A percentile compares a stretch with the other conserved stretches of the same genome.
phyloP scores from a whole-genome alignment of 2,797 vertebrate species.

The Amniataba percoides region DNA sequence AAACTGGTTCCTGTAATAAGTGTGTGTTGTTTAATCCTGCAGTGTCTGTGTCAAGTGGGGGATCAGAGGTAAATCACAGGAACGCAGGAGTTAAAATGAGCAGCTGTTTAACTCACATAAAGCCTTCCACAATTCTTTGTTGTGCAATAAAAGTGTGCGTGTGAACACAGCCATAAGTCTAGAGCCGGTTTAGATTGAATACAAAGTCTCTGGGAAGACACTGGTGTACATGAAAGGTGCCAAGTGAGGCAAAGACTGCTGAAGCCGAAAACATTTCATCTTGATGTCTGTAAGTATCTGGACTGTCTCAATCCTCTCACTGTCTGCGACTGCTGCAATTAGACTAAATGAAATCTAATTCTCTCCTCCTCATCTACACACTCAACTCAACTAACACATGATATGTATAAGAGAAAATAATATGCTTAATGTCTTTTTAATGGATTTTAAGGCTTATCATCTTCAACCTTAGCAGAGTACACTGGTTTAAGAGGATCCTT shows the following conservation, averaged over 20 bases:
- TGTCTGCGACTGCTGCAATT: no score
- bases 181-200: background rate
- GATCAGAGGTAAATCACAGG: background rate
- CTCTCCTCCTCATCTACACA: background rate
- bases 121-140: background rate
- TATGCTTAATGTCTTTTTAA: background rate
- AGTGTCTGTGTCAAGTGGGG: background rate
- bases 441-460: background rate
- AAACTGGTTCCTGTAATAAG: background rate
- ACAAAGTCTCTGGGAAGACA: no score
- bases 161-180: slow-evolving; percentile 4
- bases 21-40: background rate
- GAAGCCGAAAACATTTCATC: no score
- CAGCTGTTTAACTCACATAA: background rate
- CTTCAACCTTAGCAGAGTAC: background rate
- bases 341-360: no score
- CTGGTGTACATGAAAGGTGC: no score
- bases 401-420: background rate
- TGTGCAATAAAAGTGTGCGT: background rate
- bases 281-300: no score
- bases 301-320: no score
- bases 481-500: background rate
- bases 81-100: background rate
- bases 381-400: no score
- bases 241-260: no score